Conservation (phyloP, 1,140 invertebrate genomes). For the Agrypnia vestita region DNA sequence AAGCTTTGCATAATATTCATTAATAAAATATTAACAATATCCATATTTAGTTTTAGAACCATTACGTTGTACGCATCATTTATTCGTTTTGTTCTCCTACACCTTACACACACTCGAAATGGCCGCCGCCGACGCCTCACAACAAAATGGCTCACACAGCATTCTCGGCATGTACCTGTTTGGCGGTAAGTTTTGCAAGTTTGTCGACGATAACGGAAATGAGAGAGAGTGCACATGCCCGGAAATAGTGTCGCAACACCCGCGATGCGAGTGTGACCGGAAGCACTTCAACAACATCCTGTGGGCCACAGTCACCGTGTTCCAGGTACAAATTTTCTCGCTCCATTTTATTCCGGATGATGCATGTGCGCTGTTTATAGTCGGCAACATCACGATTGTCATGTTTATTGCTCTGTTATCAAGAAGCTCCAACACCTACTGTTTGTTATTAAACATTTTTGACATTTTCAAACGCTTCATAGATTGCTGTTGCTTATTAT, state of each 20-base stretch:
- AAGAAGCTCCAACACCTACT: too few species aligned
- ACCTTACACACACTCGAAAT: slow-evolving; percentile 47
- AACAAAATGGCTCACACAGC: slow-evolving; percentile 76
- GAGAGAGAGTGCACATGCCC: slow-evolving; percentile 92
- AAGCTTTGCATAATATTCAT: slow-evolving; percentile 30
- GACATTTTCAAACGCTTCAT: too few species aligned
- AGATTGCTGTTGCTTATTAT: too few species aligned
- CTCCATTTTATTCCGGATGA: not conserved
- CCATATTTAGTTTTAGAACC: slow-evolving; percentile 28
- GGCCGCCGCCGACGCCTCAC: slow-evolving; percentile 62
- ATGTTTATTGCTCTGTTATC: not conserved
- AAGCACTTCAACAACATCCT: slow-evolving; percentile 98
- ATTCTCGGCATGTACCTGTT: slow-evolving; percentile 99
- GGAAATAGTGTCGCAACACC: slow-evolving; percentile 89
- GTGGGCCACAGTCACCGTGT: slow-evolving; percentile 96
- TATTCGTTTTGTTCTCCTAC: slow-evolving; percentile 55
- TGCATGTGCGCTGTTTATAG: slow-evolving; percentile 8
- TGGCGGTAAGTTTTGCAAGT: slow-evolving; percentile 99
- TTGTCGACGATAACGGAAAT: slow-evolving; percentile 88
- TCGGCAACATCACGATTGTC: not conserved
- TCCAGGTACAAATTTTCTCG: slow-evolving; percentile 84
- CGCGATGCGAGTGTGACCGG: slow-evolving; percentile 93
- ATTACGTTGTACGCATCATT: slow-evolving; percentile 37
- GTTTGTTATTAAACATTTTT: too few species aligned
- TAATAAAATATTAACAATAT: slow-evolving; percentile 38